Percentiles rank a stretch among this genome's conserved stretches.
Evolutionary conservation across 2,888 invertebrate genomes (phyloP).

Genomic region (Hirtodrosophila trivittata): DNA sequence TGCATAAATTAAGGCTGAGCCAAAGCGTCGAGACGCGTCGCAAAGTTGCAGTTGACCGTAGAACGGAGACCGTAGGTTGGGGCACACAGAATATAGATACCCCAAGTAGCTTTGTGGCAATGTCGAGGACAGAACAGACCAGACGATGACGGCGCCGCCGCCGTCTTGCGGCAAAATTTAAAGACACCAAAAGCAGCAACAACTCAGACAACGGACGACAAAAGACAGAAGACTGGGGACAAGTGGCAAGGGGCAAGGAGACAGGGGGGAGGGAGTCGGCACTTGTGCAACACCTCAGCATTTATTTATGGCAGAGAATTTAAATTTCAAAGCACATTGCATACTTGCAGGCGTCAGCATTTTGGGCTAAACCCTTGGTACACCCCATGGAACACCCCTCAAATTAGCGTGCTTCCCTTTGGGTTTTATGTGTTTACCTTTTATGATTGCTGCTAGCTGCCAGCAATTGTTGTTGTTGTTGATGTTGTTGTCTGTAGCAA

Average conservation of each 20-base stretch:
- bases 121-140: conserved; percentile 34
- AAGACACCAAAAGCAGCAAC: conserved; percentile 21
- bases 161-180: conserved; percentile 41
- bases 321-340: conserved; percentile 67
- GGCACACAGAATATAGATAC: conserved; percentile 14
- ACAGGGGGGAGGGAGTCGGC: conserved; percentile 7
- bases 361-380: neutral
- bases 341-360: conserved; percentile 59
- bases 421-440: conserved; percentile 60
- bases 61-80: conserved; percentile 31
- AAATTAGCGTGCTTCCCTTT: conserved; percentile 58
- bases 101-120: conserved; percentile 43
- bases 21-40: conserved; percentile 45
- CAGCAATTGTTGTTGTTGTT: conserved; percentile 23
- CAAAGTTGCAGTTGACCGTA: conserved; percentile 71
- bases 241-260: neutral
- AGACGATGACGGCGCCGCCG: conserved; percentile 25
- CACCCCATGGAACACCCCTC: conserved; percentile 28
- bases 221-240: neutral
- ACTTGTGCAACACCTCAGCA: conserved; percentile 66
- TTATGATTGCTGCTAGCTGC: conserved; percentile 60
- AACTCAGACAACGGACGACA: neutral
- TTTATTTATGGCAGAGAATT: conserved; percentile 64
- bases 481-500: conserved; percentile 20
- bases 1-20: conserved; percentile 78